A percentile compares a stretch with the other conserved stretches of the same genome.
Evolutionary conservation across 2,888 invertebrate genomes (phyloP).

Genomic region (Euplagia quadripunctaria): DNA sequence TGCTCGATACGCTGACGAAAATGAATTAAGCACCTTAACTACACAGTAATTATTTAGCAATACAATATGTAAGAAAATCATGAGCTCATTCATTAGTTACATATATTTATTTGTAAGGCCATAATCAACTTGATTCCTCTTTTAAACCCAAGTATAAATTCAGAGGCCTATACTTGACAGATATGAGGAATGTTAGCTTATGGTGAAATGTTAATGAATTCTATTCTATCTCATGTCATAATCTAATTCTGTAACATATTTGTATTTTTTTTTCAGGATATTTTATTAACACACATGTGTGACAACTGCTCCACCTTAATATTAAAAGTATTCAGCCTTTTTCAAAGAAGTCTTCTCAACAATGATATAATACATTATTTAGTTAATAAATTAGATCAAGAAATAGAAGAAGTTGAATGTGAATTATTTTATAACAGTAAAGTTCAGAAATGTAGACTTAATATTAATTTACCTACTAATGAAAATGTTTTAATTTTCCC

Average conservation of each 20-base stretch:
- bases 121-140: not conserved
- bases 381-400: constrained; percentile 43
- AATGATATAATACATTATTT: constrained; percentile 38
- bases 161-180: not conserved
- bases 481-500: constrained; percentile 26
- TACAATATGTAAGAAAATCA: too few species aligned
- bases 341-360: constrained; percentile 53
- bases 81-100: too few species aligned
- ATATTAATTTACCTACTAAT: constrained; percentile 29
- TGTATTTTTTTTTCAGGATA: constrained; percentile 59
- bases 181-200: too few species aligned
- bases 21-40: too few species aligned
- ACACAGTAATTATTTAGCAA: too few species aligned
- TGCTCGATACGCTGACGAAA: too few species aligned
- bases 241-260: not conserved
- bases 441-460: constrained; percentile 31
- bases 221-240: too few species aligned
- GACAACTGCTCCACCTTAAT: constrained; percentile 57
- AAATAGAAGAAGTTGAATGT: constrained; percentile 37
- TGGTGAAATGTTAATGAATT: too few species aligned
- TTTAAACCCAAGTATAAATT: not conserved
- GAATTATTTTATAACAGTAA: constrained; percentile 15
- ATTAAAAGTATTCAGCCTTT: constrained; percentile 55
- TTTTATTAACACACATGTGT: constrained; percentile 59
- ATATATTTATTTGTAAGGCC: too few species aligned